Percentiles rank a stretch among this genome's conserved stretches.
Conservation (phyloP, 2,797 vertebrate species). For the Melanotaenia boesemani region DNA sequence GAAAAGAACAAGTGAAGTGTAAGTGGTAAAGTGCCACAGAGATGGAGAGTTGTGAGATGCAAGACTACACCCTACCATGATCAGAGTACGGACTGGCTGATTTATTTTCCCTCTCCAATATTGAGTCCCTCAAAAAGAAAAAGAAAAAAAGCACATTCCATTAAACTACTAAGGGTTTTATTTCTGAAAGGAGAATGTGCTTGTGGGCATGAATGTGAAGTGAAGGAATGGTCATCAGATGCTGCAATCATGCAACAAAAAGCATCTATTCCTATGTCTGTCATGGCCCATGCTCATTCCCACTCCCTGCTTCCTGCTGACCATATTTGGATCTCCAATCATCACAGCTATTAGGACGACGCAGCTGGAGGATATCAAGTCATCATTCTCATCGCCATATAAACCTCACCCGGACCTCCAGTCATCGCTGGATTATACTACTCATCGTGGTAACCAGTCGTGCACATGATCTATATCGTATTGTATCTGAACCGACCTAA, state of each 20-base stretch:
- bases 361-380: no score
- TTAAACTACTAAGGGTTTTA: constrained; percentile 72
- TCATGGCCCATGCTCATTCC: no score
- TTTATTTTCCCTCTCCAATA: constrained; percentile 65
- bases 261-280: not conserved
- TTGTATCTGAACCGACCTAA: no score
- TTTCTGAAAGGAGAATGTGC: constrained; percentile 60
- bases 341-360: no score
- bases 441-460: no score
- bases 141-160: constrained; percentile 58
- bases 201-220: constrained; percentile 41
- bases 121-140: constrained; percentile 35
- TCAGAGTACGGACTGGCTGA: constrained; percentile 63
- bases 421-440: no score
- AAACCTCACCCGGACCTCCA: no score
- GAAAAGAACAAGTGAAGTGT: constrained; percentile 74
- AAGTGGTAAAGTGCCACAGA: constrained; percentile 54
- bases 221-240: constrained; percentile 48
- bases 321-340: no score
- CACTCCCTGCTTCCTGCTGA: no score
- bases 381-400: no score
- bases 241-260: constrained; percentile 46
- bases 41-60: constrained; percentile 59
- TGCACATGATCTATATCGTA: no score
- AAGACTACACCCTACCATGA: constrained; percentile 68